Evolutionary conservation across 2,797 vertebrate genomes (phyloP).

Genomic region (Lagorchestes hirsutus): DNA sequence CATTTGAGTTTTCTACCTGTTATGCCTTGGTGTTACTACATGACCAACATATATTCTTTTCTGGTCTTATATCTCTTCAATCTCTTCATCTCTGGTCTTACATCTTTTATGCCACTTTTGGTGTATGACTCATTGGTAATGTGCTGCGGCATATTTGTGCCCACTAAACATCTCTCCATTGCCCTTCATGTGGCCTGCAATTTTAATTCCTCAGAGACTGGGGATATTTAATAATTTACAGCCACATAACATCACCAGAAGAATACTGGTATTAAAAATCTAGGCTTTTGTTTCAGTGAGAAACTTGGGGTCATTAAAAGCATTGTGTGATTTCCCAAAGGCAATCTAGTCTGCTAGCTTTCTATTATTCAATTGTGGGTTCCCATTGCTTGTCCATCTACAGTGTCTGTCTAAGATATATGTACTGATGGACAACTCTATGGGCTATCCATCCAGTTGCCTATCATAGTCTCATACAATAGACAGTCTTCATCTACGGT

Average conservation of each 20-base stretch:
- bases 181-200: neutral
- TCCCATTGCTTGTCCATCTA: neutral
- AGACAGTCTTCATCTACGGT: neutral
- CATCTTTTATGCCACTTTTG: neutral
- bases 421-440: neutral
- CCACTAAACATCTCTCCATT: neutral
- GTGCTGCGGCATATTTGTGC: neutral
- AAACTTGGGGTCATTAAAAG: neutral
- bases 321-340: neutral
- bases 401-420: neutral
- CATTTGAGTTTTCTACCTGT: neutral
- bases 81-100: neutral
- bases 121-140: neutral
- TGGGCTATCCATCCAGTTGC: neutral
- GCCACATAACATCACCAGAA: too few species aligned
- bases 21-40: neutral
- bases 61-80: neutral
- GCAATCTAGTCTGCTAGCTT: neutral
- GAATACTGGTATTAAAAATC: too few species aligned
- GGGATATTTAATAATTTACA: neutral
- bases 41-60: neutral
- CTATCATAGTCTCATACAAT: neutral
- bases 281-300: neutral
- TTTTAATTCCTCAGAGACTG: neutral
- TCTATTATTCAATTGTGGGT: neutral